A percentile compares a stretch with the other conserved stretches of the same genome.
Conservation (phyloP, 1,140 invertebrate species). For the Ephestia elutella region DNA sequence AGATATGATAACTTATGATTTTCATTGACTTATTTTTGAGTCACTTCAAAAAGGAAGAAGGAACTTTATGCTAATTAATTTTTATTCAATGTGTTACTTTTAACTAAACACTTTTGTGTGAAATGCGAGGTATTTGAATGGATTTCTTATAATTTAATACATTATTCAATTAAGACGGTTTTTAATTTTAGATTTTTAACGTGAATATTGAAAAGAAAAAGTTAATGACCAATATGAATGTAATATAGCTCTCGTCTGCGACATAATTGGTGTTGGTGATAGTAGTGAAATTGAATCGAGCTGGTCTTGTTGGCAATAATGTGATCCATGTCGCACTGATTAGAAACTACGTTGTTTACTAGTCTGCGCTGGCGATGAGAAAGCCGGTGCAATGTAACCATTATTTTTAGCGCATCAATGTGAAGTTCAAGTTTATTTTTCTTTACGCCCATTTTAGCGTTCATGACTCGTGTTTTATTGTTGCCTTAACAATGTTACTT, state of each 20-base stretch:
- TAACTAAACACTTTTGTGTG: no score
- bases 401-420: slow-evolving; percentile 40
- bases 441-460: slow-evolving; percentile 20
- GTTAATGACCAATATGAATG: no score
- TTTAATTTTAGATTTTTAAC: no score
- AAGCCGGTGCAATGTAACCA: slow-evolving; percentile 13
- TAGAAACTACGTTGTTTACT: slow-evolving; percentile 6
- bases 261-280: background rate
- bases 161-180: no score
- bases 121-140: no score
- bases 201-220: no score
- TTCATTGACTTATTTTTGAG: background rate
- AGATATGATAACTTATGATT: background rate
- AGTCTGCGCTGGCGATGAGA: slow-evolving; percentile 12
- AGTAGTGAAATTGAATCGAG: slow-evolving; percentile 3
- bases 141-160: no score
- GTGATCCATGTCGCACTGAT: background rate
- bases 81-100: no score
- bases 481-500: background rate
- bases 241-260: background rate
- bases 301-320: background rate
- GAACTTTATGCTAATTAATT: no score
- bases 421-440: slow-evolving; percentile 49
- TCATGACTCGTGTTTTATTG: background rate
- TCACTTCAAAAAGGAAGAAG: background rate